Evolutionary conservation across 2,888 invertebrate genomes (phyloP).

Genomic region (Exephanes ischioxanthus): DNA sequence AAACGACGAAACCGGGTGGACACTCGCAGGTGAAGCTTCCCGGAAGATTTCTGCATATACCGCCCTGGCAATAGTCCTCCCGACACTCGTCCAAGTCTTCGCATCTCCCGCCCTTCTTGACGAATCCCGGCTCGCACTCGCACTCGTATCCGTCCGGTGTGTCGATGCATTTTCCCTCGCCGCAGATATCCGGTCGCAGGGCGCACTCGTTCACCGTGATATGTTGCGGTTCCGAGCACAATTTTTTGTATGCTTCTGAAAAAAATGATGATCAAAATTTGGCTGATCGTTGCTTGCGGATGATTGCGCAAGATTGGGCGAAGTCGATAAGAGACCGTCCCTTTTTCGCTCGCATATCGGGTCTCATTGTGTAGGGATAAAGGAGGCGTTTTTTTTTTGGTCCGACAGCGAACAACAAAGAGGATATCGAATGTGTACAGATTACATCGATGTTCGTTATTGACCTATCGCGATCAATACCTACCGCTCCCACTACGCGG

Average conservation of each 20-base stretch:
- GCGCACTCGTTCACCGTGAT: slow-evolving; percentile 90
- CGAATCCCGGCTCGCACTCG: slow-evolving; percentile 91
- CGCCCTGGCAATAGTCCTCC: slow-evolving; percentile 91
- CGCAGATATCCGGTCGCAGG: slow-evolving; percentile 91
- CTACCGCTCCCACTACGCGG: slow-evolving; percentile 88
- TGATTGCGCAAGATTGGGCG: slow-evolving; percentile 26
- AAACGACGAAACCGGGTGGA: slow-evolving; percentile 92
- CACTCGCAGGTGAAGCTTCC: slow-evolving; percentile 92
- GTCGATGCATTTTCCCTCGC: slow-evolving; percentile 91
- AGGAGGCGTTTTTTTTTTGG: not conserved
- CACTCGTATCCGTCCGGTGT: slow-evolving; percentile 92
- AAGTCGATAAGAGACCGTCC: slow-evolving; percentile 46
- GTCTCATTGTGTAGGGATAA: slow-evolving; percentile 29
- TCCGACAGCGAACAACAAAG: slow-evolving; percentile 28
- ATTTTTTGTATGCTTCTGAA: slow-evolving; percentile 88
- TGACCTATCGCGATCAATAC: slow-evolving; percentile 40
- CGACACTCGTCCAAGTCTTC: slow-evolving; percentile 94
- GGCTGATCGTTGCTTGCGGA: slow-evolving; percentile 39
- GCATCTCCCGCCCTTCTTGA: slow-evolving; percentile 82
- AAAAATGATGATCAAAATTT: slow-evolving; percentile 65
- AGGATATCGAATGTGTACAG: slow-evolving; percentile 30
- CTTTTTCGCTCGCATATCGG: slow-evolving; percentile 6
- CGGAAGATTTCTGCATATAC: slow-evolving; percentile 90
- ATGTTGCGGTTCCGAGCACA: slow-evolving; percentile 85
- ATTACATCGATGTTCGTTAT: slow-evolving; percentile 34